These are phyloP conservation scores for Psettodes erumei DNA, from an alignment of 2,113 vertebrate genomes.

Conservation along the genomic window DNA sequence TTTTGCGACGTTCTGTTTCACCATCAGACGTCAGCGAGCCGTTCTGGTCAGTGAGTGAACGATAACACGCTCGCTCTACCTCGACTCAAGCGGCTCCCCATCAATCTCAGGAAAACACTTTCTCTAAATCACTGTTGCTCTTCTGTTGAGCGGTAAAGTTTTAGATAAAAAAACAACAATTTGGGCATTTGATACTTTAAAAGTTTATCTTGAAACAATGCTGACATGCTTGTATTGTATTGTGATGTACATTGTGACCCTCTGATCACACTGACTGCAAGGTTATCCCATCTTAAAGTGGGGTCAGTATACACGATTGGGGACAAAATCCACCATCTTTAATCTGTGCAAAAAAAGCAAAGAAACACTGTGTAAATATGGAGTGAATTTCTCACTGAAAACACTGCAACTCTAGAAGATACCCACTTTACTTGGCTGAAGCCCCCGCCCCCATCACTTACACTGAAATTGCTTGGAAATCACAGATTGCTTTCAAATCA, in stretches of 20 bases:
- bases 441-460: not conserved
- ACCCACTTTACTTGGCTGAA: not conserved
- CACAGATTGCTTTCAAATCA: not conserved
- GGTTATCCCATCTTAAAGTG: not conserved
- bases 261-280: not conserved
- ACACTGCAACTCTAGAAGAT: not conserved
- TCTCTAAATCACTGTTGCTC: not conserved
- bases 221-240: not conserved
- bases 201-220: not conserved
- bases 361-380: not conserved
- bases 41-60: not conserved
- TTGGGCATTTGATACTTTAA: not conserved
- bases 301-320: not conserved
- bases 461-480: not conserved
- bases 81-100: not conserved
- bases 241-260: not conserved
- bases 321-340: not conserved
- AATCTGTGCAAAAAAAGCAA: not conserved
- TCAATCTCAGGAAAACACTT: slow-evolving; percentile 1
- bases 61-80: not conserved
- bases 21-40: not conserved
- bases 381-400: not conserved
- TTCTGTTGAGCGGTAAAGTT: not conserved
- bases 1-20: not conserved
- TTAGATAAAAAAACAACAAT: no score